phyloP scores from a whole-genome alignment of 2,113 vertebrate genomes.

The Meriones unguiculatus region DNA sequence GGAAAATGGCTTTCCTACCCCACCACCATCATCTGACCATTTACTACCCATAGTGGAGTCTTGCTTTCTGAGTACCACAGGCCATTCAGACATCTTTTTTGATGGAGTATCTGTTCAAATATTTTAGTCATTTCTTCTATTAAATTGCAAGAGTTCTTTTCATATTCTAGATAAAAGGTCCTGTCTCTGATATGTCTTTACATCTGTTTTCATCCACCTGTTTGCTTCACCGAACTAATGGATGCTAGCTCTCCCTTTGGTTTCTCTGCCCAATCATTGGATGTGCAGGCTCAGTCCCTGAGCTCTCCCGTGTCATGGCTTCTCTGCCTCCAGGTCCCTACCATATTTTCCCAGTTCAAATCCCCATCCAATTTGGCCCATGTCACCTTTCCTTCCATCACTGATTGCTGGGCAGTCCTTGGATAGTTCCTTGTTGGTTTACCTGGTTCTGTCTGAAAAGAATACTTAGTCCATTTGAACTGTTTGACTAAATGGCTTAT shows the following conservation, averaged over 20 bases:
- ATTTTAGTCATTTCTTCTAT: not conserved
- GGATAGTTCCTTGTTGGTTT: not conserved
- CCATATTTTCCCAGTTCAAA: not conserved
- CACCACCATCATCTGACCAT: not conserved
- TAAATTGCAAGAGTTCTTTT: not conserved
- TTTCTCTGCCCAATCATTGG: not conserved
- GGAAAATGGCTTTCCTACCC: not conserved
- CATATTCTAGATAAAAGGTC: not conserved
- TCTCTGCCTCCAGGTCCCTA: conserved; percentile 11
- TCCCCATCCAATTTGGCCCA: not conserved
- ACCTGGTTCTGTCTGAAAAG: not conserved
- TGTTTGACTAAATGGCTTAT: not conserved
- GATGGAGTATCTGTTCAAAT: not conserved
- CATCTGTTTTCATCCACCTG: not conserved
- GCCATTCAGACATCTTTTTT: not conserved
- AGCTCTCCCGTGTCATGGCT: not conserved
- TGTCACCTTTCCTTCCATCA: not conserved
- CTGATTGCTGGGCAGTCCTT: not conserved
- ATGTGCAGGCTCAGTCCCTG: not conserved
- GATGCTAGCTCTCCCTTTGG: not conserved
- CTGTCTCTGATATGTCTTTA: not conserved
- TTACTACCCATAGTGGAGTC: not conserved
- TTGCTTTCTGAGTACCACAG: not conserved
- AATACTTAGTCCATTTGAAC: not conserved
- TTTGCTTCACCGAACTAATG: not conserved